Evolutionary conservation across 23 tunicate species (phyloP).

Genomic region (Corella eumyota): DNA sequence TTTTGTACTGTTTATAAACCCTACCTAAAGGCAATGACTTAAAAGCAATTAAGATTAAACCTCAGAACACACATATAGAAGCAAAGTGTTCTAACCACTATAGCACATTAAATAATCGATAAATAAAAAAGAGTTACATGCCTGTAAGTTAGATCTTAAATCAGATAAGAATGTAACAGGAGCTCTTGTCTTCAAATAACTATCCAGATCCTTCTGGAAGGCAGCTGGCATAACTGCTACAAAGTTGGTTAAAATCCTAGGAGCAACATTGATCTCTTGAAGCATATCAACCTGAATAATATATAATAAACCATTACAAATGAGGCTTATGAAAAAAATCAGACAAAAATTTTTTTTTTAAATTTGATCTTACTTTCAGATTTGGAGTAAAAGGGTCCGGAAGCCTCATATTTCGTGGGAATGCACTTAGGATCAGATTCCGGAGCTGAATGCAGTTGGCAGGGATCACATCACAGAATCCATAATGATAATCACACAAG

Average conservation of each 20-base stretch:
- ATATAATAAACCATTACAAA: background rate
- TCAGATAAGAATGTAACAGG: conserved; percentile 84
- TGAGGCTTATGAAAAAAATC: background rate
- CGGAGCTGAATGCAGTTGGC: conserved; percentile 98
- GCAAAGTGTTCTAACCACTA: no score
- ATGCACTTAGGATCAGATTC: conserved; percentile 92
- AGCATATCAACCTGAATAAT: conserved; percentile 74
- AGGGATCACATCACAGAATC: conserved; percentile 97
- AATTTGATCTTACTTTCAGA: conserved; percentile 75
- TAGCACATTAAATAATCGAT: no score
- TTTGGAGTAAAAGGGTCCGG: conserved; percentile 97
- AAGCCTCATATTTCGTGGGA: conserved; percentile 86
- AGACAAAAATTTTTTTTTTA: no score
- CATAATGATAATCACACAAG: conserved; percentile 92
- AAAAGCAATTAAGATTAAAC: no score
- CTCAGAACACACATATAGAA: no score
- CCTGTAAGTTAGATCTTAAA: conserved; percentile 65
- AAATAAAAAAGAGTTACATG: no score
- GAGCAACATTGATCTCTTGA: conserved; percentile 83
- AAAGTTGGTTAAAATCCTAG: conserved; percentile 73
- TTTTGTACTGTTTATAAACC: no score
- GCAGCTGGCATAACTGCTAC: conserved; percentile 62
- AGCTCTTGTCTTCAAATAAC: conserved; percentile 78
- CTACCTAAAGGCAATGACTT: no score
- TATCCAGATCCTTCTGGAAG: conserved; percentile 70